Evolutionary conservation across 2,797 vertebrate species (phyloP), one percentile per base, ranked within the genome.

Genomic region (Cuculus canorus): DNA sequence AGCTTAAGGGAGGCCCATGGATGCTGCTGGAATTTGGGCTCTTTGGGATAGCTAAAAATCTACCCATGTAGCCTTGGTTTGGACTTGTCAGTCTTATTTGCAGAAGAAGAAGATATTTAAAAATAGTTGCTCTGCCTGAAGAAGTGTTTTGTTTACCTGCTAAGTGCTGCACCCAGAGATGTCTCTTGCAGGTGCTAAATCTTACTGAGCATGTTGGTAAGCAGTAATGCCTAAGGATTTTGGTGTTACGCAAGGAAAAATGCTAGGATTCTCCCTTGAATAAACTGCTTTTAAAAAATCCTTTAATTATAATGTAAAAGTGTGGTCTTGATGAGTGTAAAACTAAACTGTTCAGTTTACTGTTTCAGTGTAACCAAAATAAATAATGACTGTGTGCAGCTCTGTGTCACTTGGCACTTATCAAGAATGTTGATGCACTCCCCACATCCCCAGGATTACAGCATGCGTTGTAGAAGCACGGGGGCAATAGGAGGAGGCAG

Each of bases 51-150:
- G 59, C 50, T 72, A 37, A 72, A 73, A 66, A 33, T 47, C 53
- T 80, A 48, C 21, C 19, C 17, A 61, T 24, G 18, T 82, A 68
- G 28, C n/a, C 19, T 66, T 79, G 32, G 48, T 90, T 95, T 90
- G 60, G 43, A 60, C 25, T 77, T 52, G 8, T n/a, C 50, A 82
- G 10, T 81, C 37, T 28, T 71, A 35, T 6, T 92, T 94, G 52
- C 4, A 8, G 32, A 91, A 85, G 76, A 78, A 6, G 35, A 81
- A 88, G 57, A 56, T 15, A 45, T 45, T 85, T 91, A 77, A 80
- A 94, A 87, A 79, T 90, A 92, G 91, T 89, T 70, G 25, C 68
- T 91, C 7, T 60, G 17, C 17, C 37, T 89, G 39, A 91, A 84
- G 39, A 91, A 84, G 56, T 18, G 13, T 48, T 39, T 39, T 60